These are phyloP conservation scores for Paradisaea rubra DNA, from an alignment of 2,113 vertebrate species.

Conservation along the genomic window DNA sequence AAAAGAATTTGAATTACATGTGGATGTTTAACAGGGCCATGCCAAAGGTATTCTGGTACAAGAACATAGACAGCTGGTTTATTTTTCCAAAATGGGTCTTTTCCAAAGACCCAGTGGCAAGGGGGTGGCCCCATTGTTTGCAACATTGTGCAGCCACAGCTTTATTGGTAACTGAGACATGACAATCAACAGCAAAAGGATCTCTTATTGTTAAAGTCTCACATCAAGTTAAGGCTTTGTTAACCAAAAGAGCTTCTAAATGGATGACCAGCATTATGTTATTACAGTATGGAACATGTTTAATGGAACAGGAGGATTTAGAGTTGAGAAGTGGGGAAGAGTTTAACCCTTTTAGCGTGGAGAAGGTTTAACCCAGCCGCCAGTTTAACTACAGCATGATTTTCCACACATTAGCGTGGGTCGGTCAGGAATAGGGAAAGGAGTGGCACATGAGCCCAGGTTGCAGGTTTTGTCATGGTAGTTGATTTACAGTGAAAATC, in stretches of 20 bases:
- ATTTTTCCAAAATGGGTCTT: not conserved
- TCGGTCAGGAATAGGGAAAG: accelerated
- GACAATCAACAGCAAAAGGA: not conserved
- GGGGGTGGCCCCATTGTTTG: not conserved
- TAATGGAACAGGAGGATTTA: not conserved
- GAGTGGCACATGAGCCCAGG: accelerated
- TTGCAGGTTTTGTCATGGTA: not conserved
- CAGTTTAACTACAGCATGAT: not conserved
- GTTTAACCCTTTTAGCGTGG: not conserved
- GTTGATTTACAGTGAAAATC: not conserved
- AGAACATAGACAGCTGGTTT: not conserved
- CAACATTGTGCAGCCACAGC: not conserved
- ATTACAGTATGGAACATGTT: not conserved
- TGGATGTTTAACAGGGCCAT: not conserved
- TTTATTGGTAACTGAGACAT: not conserved
- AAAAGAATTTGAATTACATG: not conserved
- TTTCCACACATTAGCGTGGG: accelerated
- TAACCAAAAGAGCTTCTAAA: not conserved
- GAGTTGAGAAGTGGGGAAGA: not conserved
- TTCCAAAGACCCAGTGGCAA: not conserved
- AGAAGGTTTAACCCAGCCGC: not conserved
- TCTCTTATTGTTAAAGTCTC: not conserved
- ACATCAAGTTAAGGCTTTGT: not conserved
- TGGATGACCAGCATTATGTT: no score
- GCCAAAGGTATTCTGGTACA: not conserved